These are phyloP conservation scores for Petrocephalus schoutedeni DNA, from an alignment of 2,797 vertebrate genomes.

Conservation along the genomic window DNA sequence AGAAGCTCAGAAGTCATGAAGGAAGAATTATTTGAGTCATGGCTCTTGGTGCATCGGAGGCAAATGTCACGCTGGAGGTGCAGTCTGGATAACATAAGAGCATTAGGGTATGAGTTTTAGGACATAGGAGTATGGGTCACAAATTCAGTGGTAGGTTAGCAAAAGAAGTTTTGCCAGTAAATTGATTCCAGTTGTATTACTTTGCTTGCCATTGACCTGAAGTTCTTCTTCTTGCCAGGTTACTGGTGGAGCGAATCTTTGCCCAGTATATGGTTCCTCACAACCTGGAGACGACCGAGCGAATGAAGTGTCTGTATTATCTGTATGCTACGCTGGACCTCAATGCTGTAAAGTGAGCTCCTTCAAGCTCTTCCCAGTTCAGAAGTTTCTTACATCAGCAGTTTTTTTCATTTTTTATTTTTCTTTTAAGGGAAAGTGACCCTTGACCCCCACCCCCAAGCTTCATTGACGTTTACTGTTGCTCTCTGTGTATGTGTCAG, in stretches of 20 bases:
- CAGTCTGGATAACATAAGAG: neutral
- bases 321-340: slow-evolving; percentile 91
- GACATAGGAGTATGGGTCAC: neutral
- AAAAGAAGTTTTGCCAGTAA: neutral
- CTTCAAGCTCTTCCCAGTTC: neutral
- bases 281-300: slow-evolving; percentile 87
- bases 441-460: neutral
- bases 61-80: neutral
- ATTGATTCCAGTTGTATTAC: neutral
- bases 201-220: neutral
- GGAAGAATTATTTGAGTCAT: neutral
- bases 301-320: slow-evolving; percentile 98
- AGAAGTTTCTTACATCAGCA: neutral
- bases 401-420: neutral
- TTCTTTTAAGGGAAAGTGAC: neutral
- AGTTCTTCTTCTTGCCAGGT: slow-evolving; percentile 51
- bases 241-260: slow-evolving; percentile 95
- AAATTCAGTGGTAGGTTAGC: neutral
- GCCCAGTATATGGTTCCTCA: slow-evolving; percentile 98
- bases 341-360: slow-evolving; percentile 89
- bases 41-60: neutral
- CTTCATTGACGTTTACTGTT: neutral
- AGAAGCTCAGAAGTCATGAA: neutral
- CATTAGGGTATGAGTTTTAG: neutral
- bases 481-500: slow-evolving; percentile 49